phyloP scores from a whole-genome alignment of 2,888 invertebrate genomes.

The Eubasilissa splendida region DNA sequence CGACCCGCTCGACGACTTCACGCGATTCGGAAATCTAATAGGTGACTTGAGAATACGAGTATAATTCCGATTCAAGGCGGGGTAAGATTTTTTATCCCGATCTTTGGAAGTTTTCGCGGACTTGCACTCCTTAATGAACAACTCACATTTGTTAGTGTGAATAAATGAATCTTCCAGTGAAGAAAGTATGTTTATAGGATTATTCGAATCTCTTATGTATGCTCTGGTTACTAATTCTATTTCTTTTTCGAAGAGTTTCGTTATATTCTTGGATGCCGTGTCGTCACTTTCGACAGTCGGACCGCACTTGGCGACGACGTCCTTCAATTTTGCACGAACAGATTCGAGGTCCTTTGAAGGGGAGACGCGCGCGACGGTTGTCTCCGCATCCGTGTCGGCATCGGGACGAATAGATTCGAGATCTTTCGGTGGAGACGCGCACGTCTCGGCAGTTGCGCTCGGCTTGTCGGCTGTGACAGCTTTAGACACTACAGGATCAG shows the following conservation, averaged over 20 bases:
- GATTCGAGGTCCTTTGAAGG: slow-evolving; percentile 14
- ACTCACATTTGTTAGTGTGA: not conserved
- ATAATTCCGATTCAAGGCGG: not conserved
- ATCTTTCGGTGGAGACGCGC: no score
- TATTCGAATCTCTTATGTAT: not conserved
- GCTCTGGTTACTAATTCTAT: slow-evolving; percentile 33
- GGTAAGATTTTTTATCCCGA: not conserved
- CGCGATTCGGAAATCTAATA: slow-evolving; percentile 9
- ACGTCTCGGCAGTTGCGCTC: not conserved
- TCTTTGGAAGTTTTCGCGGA: not conserved
- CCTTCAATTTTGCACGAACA: slow-evolving; percentile 43
- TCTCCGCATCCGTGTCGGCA: not conserved
- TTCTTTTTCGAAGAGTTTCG: slow-evolving; percentile 32
- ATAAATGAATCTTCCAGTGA: no score
- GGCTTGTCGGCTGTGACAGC: not conserved
- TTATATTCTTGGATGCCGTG: not conserved
- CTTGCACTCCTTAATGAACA: slow-evolving; percentile 8
- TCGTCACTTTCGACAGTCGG: slow-evolving; percentile 5
- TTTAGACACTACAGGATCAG: not conserved
- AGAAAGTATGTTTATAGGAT: not conserved
- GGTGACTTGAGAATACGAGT: slow-evolving; percentile 36
- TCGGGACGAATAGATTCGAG: not conserved
- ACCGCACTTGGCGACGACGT: slow-evolving; percentile 15
- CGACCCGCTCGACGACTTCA: slow-evolving; percentile 1
- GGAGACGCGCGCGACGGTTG: not conserved